Evolutionary conservation across 2,797 vertebrate species (phyloP), one percentile per base, ranked within the genome.

Genomic region (Myotis planiceps): DNA sequence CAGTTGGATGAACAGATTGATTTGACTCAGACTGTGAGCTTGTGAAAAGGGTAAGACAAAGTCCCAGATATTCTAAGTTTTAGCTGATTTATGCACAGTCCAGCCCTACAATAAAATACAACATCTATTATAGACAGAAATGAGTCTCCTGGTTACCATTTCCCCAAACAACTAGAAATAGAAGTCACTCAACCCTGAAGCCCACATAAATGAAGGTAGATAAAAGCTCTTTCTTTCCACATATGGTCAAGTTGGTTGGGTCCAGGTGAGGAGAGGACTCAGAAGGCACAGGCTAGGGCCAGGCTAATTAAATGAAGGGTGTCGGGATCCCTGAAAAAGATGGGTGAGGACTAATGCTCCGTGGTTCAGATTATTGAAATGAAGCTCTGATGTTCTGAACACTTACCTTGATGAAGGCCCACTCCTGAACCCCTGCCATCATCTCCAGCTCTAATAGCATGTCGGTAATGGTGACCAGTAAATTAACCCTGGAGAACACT

Each of bases 401-500:
- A 55, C 90, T 93, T 90, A 75, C 47, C 93, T 79, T 49, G 94
- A 95, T 49, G 45, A 86, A 92, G 88, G 66, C 63, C 82, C 51
- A 3, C 32, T 69, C 85, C 95, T 81, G 84, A 78, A 66, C 65
- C 90, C 75, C 66, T 1, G 74, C 88, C 68, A 55, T 87, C 86
- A 76, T 92, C 82, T 63, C 65, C 18, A 0, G 53, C 87, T 78
- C 94, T 97, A 94, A 97, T 68, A 47, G 94, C 76, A 0, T 85
- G 97, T 93, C 95, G 94, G 88, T 42, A 37, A 72, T 37, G 83
- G 92, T 95, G 95, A 96, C 97, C 96, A 51, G 93, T 65, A 94
- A 94, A 97, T 97, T 96, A 98, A 96, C 97, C 96, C 96, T 88
- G 95, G 96, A 88, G 96, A 97, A 95, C 94, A 97, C 78, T 90